Evolutionary conservation across 2,113 vertebrate species (phyloP), one percentile per base, ranked within the genome.

Genomic region (Microcebus jonahi): DNA sequence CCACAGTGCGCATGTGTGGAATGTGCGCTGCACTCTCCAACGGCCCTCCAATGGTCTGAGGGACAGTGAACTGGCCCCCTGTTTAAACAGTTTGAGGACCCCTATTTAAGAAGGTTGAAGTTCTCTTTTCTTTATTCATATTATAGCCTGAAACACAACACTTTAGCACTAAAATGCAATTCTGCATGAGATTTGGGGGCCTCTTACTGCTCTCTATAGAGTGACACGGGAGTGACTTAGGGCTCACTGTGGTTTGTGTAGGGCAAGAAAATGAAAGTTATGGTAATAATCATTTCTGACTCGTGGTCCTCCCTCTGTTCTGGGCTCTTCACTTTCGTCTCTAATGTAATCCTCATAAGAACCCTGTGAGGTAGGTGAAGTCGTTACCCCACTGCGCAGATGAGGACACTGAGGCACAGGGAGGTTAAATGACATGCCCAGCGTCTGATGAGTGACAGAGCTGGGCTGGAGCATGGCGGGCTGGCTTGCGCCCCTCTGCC

Each of bases 41-140:
- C 45, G 45, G 45, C 45, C 45, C 45, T 45, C 45, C 45, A 45
- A 45, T 6, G 45, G 45, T 45, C 45, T 45, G 45, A 45, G 45
- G 45, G 8, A 45, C 45, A 45, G 45, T 45, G 45, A 45, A 45
- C 45, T 45, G 45, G 45, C 45, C 45, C 45, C 45, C 45, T 45
- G 45, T 45, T 45, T 45, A 45, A 45, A 45, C 1, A 45, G 45
- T 45, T 45, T 45, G 45, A 45, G 45, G 45, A 45, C 45, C 45
- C 45, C 45, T 45, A 8, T 45, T 42, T 25, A 55, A 48, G 68
- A 75, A 23, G 0, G 36, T 6, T 15, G 0, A 76, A 27, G 63
- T n/a, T 88, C 39, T 71, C n/a, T 57, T 67, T 93, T 67, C 25
- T 23, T 82, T 45, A 31, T 67, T 94, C 34, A 8, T n/a, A 50